Evolutionary conservation across 2,113 vertebrate genomes (phyloP).

Genomic region (Larimichthys polyactis): DNA sequence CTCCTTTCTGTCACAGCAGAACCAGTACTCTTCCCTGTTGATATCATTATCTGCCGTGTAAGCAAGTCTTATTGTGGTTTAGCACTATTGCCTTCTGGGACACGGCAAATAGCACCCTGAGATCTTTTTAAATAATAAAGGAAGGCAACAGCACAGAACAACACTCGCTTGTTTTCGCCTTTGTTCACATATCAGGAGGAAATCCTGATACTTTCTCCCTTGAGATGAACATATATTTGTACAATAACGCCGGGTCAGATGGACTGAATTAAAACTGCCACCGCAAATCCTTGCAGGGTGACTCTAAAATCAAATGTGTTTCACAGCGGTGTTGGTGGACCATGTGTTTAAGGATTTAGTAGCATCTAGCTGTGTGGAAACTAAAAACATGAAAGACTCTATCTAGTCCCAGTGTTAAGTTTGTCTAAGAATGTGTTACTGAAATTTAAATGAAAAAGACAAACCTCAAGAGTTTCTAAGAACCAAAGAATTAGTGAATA

Average conservation of each 20-base stretch:
- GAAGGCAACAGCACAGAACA: conserved; percentile 3
- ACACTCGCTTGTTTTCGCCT: not conserved
- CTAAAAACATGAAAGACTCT: too few relatives aligned
- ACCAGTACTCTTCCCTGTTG: conserved; percentile 6
- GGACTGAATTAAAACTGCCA: not conserved
- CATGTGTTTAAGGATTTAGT: too few relatives aligned
- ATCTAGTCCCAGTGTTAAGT: too few relatives aligned
- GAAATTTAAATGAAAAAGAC: too few relatives aligned
- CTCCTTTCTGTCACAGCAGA: conserved; percentile 9
- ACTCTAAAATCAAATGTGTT: not conserved
- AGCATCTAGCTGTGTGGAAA: too few relatives aligned
- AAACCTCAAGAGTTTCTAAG: too few relatives aligned
- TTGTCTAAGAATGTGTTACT: too few relatives aligned
- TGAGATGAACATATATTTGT: not conserved
- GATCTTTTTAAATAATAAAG: conserved; percentile 11
- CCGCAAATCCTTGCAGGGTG: not conserved
- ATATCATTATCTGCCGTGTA: conserved; percentile 21
- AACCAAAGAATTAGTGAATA: too few relatives aligned
- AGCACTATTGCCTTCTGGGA: not conserved
- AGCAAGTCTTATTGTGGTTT: conserved; percentile 6
- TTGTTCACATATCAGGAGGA: conserved; percentile 4
- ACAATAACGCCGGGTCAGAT: not conserved
- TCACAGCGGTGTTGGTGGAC: not conserved
- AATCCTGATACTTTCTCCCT: not conserved
- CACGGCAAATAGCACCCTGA: not conserved